phyloP scores from a whole-genome alignment of 2,113 vertebrate species.

The Thalassarche chlororhynchos region DNA sequence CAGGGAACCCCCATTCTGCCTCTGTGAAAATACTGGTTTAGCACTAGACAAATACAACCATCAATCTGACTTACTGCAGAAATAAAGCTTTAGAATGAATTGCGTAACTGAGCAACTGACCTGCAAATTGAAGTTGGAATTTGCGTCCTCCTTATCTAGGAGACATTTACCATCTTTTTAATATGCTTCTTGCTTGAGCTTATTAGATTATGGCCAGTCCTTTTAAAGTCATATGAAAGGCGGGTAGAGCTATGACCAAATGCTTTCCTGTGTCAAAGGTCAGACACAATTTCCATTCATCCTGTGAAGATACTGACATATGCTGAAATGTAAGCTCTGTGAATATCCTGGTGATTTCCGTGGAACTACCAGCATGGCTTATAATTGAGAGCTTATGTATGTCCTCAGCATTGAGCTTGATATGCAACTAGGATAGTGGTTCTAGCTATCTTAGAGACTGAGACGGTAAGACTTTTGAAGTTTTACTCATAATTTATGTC shows the following conservation, averaged over 20 bases:
- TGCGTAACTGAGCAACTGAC: neutral
- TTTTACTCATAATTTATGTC: neutral
- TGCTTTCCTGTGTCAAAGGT: neutral
- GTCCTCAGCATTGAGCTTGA: neutral
- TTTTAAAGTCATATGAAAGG: neutral
- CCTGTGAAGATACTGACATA: neutral
- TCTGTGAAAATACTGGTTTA: neutral
- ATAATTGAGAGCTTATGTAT: neutral
- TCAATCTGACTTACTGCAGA: neutral
- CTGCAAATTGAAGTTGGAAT: neutral
- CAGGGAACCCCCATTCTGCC: neutral
- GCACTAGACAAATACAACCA: neutral
- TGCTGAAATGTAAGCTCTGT: neutral
- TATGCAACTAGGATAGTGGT: neutral
- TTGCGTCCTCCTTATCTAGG: neutral
- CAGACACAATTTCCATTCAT: neutral
- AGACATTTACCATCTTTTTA: neutral
- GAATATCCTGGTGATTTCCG: neutral
- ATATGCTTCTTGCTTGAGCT: neutral
- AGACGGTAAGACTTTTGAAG: neutral
- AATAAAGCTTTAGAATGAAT: neutral
- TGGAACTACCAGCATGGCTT: neutral
- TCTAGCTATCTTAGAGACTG: neutral
- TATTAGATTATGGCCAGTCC: neutral
- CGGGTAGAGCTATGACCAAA: neutral